Evolutionary conservation across 1,140 invertebrate species (phyloP), one percentile per base, ranked within the genome.

Genomic region (Brachionus plicatilis): DNA sequence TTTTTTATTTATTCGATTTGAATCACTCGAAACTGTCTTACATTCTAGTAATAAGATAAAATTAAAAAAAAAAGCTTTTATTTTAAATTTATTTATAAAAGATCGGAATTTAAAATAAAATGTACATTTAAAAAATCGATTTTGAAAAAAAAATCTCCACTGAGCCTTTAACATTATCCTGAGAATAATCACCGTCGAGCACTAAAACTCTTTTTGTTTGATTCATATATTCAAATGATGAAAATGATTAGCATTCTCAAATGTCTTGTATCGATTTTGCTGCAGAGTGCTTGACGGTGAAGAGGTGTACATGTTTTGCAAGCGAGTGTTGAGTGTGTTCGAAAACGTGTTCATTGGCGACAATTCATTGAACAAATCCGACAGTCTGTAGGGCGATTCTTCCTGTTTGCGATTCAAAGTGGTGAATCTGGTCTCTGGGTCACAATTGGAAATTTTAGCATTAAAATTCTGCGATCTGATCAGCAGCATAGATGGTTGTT

Each of bases 401-500:
- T 76, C 72, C 12, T 76, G 43, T 47, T 76, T 76, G 9, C 72
- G 43, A 45, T 76, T 45, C 47, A 76, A 76, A 50, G 11, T 76
- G 50, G 43, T 50, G 9, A 72, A 43, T 72, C 68, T 37, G 6
- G 33, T 72, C 7, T 72, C 68, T 20, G 41, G 9, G 17, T 72
- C 68, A 43, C 37, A 72, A 72, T 72, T 72, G 9, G 72, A 76
- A 27, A 76, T 76, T 76, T 76, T 76, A 8, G 72, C 72, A 76
- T 76, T 76, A 50, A 76, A 76, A 50, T 76, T 76, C 47, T 76
- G 72, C n/a, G 45, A 76, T 50, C 45, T 24, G 27, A 76, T 50
- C 72, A 76, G n/a, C 72, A 76, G 33, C 72, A 50, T 76, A 8
- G 68, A 20, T 50, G 72, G 41, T 50, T 76, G 53, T 9, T 76